Conservation (phyloP, 2,888 invertebrate genomes). For the Hyalella azteca region DNA sequence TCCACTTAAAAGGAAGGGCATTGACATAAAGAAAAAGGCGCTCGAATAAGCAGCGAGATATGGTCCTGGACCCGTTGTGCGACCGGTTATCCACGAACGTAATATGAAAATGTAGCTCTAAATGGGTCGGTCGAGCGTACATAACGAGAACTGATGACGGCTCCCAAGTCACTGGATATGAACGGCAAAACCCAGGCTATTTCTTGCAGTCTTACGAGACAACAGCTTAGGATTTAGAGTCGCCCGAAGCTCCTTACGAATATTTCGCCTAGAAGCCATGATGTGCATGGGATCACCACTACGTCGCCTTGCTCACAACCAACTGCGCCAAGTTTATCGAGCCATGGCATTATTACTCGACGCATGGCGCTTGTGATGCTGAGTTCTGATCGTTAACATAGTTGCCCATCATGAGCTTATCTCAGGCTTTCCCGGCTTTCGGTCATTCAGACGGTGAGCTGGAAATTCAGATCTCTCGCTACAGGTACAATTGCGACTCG, state of each 20-base stretch:
- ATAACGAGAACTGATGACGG: slow-evolving; percentile 34
- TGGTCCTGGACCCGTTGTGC: slow-evolving; percentile 13
- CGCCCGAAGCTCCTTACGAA: slow-evolving; percentile 1
- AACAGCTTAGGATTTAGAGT: slow-evolving; percentile 30
- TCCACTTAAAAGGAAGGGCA: slow-evolving; percentile 16
- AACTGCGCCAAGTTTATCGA: neutral
- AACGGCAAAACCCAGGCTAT: slow-evolving; percentile 35
- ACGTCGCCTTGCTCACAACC: neutral
- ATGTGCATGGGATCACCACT: slow-evolving; percentile 20
- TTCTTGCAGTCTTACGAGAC: slow-evolving; percentile 36
- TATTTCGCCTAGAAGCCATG: slow-evolving; percentile 17
- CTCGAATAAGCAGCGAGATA: slow-evolving; percentile 31
- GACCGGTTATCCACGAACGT: slow-evolving; percentile 31
- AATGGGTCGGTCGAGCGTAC: slow-evolving; percentile 27
- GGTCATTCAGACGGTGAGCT: neutral
- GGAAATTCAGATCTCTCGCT: neutral
- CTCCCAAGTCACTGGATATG: slow-evolving; percentile 31
- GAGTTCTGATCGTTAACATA: neutral
- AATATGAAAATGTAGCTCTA: slow-evolving; percentile 37
- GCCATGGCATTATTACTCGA: neutral
- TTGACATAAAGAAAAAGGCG: slow-evolving; percentile 22
- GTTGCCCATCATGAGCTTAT: neutral
- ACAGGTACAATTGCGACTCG: too few relatives aligned
- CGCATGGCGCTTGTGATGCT: too few relatives aligned
- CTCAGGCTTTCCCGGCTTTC: neutral